Base-by-base conservation (phyloP, 2,113 vertebrate species). In the Sardina pilchardus region DNA sequence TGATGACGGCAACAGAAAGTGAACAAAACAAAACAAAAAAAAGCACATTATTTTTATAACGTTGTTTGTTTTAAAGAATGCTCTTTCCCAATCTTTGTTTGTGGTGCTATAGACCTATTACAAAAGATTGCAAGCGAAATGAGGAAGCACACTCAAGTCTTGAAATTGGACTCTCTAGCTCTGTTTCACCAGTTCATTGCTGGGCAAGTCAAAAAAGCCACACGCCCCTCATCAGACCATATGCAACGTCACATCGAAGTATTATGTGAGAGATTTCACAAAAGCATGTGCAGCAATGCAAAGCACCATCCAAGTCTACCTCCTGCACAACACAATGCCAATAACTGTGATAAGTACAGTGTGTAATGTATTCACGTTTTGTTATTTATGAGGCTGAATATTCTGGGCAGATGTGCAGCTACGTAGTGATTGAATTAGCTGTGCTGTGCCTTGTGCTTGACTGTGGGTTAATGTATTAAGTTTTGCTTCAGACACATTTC, bases 401-500 rank as follows among this genome's bases (percentile, higher is more conserved):
- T 82, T 30, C 43, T n/a, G 53, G 53, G 84, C 44, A 42, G 10
- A 42, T 56, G 86, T 80, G 84, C n/a, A 67, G 67, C 56, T 7
- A n/a, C n/a, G n/a, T n/a, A 89, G 84, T 81, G 59, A 63, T 63
- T 26, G 59, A 63, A 63, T 63, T 63, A n/a, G 59, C 59, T 7
- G 21, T n/a, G 59, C 26, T 24, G 7, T n/a, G 59, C 59, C 24
- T n/a, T 7, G 1, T 21, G 59, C 59, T 26, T 63, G 0, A n/a
- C 59, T 6, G 7, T 63, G n/a, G n/a, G 21, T 63, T 63, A 3
- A 24, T 63, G 24, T 63, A 63, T 21, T n/a, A n/a, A n/a, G n/a
- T 10, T 19, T 56, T 56, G 21, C 21, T 19, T 56, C 53, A 56
- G 53, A 56, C 21, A 63, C 59, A 63, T 63, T 63, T 4, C 21